Base-by-base conservation (phyloP, 2,888 invertebrate genomes). In the Disparrhopalites patrizii region DNA sequence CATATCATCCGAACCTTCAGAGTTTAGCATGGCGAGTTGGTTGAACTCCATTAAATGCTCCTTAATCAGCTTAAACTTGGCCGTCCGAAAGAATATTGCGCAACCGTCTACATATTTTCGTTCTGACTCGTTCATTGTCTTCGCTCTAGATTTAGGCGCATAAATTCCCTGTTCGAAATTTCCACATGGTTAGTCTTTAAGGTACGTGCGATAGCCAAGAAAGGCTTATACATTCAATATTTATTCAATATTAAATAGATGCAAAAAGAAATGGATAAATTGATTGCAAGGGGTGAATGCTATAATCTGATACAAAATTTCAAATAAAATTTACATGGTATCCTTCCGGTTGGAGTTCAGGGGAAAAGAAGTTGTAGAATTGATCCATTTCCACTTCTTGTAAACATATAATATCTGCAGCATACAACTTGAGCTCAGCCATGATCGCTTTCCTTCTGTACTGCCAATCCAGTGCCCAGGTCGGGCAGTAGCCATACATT, bases 401-500 rank as follows among this genome's bases (percentile, higher is more conserved):
- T 54, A 93, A 85, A 78, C 94, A 94, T 79, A 99, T 96, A 76
- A 99, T 94, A 81, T 99, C 98, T 57, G 97, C 96, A 62, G 91
- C 88, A 81, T 96, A 97, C 80, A 93, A 93, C 75, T 91, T 85
- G 78, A 99, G 94, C 82, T 99, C 98, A 78, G 93, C 92, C 78
- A 99, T 85, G 78, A 99, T 98, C 70, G 92, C 90, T 82, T 95
- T 95, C 84, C 96, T 95, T 76, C 99, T 85, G 83, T 98, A 98
- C 78, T 96, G 95, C 99, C 99, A 99, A 80, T 90, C 91, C 68
- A 99, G 85, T 62, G 98, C 98, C 98, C 98, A 99, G 76, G 93
- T 91, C 25, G 99, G 98, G 81, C 98, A 99, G 82, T 99, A 99
- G 76, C 94, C 96, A 83, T 99, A 99, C 91, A 96, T 93, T 82